Evolutionary conservation across 2,113 vertebrate species (phyloP).

Genomic region (Kryptolebias marmoratus): DNA sequence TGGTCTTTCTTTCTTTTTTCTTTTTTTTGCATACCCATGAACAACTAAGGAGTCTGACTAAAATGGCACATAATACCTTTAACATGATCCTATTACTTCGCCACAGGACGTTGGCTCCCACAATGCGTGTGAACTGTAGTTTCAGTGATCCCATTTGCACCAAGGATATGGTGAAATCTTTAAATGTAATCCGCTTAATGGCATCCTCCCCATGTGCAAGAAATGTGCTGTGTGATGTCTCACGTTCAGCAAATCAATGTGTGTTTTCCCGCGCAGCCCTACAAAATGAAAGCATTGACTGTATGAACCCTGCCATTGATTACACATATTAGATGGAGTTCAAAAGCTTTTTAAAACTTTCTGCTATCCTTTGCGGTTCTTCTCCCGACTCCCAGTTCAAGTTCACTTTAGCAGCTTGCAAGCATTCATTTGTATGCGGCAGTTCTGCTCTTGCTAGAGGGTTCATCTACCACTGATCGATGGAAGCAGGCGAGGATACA

Average conservation of each 20-base stretch:
- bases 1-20: conserved; percentile 3
- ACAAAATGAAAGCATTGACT: conserved; percentile 43
- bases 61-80: conserved; percentile 50
- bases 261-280: neutral
- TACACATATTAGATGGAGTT: conserved; percentile 57
- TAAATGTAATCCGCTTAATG: conserved; percentile 54
- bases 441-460: conserved; percentile 26
- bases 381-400: conserved; percentile 26
- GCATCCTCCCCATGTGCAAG: conserved; percentile 25
- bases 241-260: conserved; percentile 45
- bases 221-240: conserved; percentile 23
- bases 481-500: conserved; percentile 39
- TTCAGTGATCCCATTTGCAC: conserved; percentile 46
- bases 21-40: conserved; percentile 34
- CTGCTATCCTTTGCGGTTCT: conserved; percentile 57
- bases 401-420: conserved; percentile 40
- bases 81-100: conserved; percentile 55
- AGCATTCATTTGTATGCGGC: conserved; percentile 62
- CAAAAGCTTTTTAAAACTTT: conserved; percentile 62
- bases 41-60: conserved; percentile 43
- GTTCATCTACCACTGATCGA: conserved; percentile 63
- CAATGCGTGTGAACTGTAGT: conserved; percentile 32
- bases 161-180: conserved; percentile 48
- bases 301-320: conserved; percentile 48
- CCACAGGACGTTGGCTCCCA: neutral